Evolutionary conservation across 2,888 invertebrate species (phyloP).

Genomic region (Brachyptera putata): DNA sequence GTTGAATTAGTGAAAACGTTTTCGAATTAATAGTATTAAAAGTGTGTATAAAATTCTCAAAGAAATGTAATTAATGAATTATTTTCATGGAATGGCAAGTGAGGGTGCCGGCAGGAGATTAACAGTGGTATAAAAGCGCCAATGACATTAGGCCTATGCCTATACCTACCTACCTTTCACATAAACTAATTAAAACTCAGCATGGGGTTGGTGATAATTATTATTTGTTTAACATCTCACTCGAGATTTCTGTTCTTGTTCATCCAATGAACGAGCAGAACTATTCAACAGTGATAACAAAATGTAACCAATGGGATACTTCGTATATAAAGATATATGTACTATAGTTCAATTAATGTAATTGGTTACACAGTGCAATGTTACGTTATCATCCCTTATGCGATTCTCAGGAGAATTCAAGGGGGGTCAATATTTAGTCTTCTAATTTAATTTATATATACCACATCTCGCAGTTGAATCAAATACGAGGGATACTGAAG

Average conservation of each 20-base stretch:
- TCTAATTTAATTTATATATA: slow-evolving; percentile 18
- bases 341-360: slow-evolving; percentile 18
- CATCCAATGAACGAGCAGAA: background rate
- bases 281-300: slow-evolving; percentile 1
- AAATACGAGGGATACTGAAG: too few species aligned
- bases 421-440: slow-evolving; percentile 24
- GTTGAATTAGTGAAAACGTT: too few species aligned
- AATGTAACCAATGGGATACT: slow-evolving; percentile 7
- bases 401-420: background rate
- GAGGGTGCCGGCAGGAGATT: too few species aligned
- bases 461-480: too few species aligned
- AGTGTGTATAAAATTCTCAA: too few species aligned
- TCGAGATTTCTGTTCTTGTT: background rate
- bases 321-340: background rate
- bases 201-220: slow-evolving; percentile 15
- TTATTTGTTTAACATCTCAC: slow-evolving; percentile 19
- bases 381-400: background rate
- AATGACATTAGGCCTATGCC: too few species aligned
- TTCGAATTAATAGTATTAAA: too few species aligned
- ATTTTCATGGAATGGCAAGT: too few species aligned
- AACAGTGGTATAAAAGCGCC: too few species aligned
- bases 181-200: slow-evolving; percentile 24
- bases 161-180: too few species aligned
- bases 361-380: slow-evolving; percentile 15
- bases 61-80: too few species aligned